These are phyloP conservation scores for Ophiodon elongatus DNA, from an alignment of 2,113 vertebrate species.

Conservation along the genomic window DNA sequence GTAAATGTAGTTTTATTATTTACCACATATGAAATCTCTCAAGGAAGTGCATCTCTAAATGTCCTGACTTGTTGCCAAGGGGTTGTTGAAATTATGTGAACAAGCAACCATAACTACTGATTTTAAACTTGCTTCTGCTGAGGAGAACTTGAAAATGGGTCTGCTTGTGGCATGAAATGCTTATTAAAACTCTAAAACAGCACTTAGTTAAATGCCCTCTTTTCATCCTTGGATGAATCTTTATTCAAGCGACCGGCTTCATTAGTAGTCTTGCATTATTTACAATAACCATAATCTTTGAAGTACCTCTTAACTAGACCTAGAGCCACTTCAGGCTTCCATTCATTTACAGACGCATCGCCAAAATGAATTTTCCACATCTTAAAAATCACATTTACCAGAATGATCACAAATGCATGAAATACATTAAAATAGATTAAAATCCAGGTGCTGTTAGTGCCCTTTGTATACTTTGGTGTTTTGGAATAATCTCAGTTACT, in stretches of 20 bases:
- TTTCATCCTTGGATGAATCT: slow-evolving; percentile 12
- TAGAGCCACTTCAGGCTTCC: background rate
- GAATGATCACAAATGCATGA: background rate
- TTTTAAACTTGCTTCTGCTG: background rate
- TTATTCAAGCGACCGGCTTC: slow-evolving; percentile 2
- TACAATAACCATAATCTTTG: background rate
- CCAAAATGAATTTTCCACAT: slow-evolving; percentile 14
- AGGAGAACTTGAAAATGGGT: background rate
- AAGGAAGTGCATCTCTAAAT: background rate
- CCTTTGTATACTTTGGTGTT: background rate
- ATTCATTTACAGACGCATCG: background rate
- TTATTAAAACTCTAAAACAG: background rate
- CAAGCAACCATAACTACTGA: background rate
- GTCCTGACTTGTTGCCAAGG: background rate
- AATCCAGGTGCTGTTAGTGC: background rate
- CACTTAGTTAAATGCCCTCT: background rate
- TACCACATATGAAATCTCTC: background rate
- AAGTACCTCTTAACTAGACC: slow-evolving; percentile 21
- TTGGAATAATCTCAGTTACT: background rate
- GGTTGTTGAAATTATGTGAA: background rate
- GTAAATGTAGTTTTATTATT: background rate
- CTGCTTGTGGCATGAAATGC: background rate
- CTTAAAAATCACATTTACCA: background rate
- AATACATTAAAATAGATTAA: slow-evolving; percentile 19
- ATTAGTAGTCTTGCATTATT: slow-evolving; percentile 29